A percentile compares a stretch with the other conserved stretches of the same genome.
Evolutionary conservation across 2,797 vertebrate genomes (phyloP).

Genomic region (Sebastes hopkinsi): DNA sequence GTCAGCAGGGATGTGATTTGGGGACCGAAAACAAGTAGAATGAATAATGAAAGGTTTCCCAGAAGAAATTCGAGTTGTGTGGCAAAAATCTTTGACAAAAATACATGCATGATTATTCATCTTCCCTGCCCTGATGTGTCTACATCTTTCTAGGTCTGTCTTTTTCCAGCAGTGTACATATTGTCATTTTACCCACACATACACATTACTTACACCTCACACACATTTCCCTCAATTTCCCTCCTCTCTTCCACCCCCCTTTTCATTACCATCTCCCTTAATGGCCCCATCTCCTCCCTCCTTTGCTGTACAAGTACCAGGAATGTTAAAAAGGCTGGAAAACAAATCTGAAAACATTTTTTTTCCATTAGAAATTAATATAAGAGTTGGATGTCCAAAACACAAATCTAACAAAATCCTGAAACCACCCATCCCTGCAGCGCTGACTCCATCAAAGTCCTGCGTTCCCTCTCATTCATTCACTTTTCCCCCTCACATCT

Average conservation of each 20-base stretch:
- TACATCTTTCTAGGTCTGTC: background rate
- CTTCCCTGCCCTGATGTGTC: background rate
- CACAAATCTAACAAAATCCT: background rate
- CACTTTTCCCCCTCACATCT: constrained; percentile 41
- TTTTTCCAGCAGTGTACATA: background rate
- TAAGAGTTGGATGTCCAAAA: background rate
- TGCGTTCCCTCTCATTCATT: constrained; percentile 28
- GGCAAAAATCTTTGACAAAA: background rate
- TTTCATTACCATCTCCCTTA: background rate
- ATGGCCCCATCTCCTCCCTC: background rate
- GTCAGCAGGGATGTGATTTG: background rate
- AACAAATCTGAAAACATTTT: background rate
- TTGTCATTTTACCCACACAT: background rate
- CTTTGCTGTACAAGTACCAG: background rate
- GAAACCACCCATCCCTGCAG: constrained; percentile 3
- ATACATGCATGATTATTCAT: background rate
- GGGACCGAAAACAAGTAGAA: background rate
- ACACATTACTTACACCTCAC: background rate
- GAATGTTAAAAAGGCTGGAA: background rate
- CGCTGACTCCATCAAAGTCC: constrained; percentile 26
- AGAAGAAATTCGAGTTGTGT: background rate
- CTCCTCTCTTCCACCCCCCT: background rate
- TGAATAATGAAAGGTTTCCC: background rate
- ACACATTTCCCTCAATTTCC: constrained; percentile 6
- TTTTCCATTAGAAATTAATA: background rate